Base-by-base conservation (phyloP, 1,140 invertebrate species). In the Caenorhabditis tropicalis region DNA sequence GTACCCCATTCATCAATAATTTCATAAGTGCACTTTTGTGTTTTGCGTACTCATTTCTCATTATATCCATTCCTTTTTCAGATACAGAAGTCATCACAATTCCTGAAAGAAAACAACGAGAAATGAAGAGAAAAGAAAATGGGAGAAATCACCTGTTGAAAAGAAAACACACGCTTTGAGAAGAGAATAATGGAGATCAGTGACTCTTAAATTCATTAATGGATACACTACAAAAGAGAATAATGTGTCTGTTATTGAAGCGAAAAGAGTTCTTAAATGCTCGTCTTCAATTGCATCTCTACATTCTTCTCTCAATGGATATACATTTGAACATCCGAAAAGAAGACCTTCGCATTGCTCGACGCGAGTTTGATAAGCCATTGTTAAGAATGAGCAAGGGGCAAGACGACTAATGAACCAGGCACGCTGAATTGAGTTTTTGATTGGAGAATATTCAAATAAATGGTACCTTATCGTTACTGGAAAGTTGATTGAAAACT, bases 91-190 rank as follows among this genome's bases (percentile, higher is more conserved):
- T 43, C 9, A 43, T 36, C 19, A 74, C 65, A 24, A 74, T 74
- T 21, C 65, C 65, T 74, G 65, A 24, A 74, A 74, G 43, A 43
- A 24, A 43, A 46, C 10, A 0, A 36, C n/a, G 19, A 5, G 2
- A 56, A 56, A 27, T 2, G 21, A 15, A 29, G 53, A 10, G 15
- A 39, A 39, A 33, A 36, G 4, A 16, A 19, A 6, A 19, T 21
- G n/a, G 36, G n/a, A 65, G 16, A 36, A 24, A 4, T 74, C 29
- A 74, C 65, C 65, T 43, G 65, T 0, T 39, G 65, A 74, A 15
- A 74, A 74, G 36, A 74, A 74, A 27, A 74, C 65, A n/a, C 65
- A 74, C 3, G 65, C 65, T 74, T 74, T 74, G 36, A 74, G 65
- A 39, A 74, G 36, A 36, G 65, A 74, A 46, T 74, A 74, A 24